Evolutionary conservation across 2,797 vertebrate genomes (phyloP).

Genomic region (Argya squamiceps): DNA sequence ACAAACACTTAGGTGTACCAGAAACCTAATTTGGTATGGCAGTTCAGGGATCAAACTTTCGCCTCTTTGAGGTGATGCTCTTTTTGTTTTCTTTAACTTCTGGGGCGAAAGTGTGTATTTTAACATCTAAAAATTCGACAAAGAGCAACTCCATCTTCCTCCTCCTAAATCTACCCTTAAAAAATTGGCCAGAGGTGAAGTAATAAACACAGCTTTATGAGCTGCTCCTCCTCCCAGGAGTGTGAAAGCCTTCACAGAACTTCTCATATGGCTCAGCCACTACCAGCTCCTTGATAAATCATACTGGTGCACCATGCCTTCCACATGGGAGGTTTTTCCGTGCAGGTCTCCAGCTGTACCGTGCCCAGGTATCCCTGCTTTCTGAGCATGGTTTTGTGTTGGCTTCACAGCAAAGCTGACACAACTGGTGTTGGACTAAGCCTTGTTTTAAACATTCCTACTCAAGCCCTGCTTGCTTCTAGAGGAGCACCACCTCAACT

Average conservation of each 20-base stretch:
- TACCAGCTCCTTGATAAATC: neutral
- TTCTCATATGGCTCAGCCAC: neutral
- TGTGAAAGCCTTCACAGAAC: neutral
- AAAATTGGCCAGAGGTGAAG: neutral
- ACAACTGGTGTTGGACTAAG: neutral
- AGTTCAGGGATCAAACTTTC: neutral
- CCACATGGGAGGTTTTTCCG: neutral
- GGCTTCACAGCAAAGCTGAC: neutral
- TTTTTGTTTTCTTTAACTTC: neutral
- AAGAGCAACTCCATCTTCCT: neutral
- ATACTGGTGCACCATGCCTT: fast-evolving
- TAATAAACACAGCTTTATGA: neutral
- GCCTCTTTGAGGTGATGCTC: neutral
- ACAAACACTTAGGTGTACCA: neutral
- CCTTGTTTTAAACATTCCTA: neutral
- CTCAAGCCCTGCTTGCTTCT: neutral
- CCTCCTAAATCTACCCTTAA: neutral
- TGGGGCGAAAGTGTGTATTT: neutral
- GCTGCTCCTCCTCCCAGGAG: neutral
- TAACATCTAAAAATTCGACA: neutral
- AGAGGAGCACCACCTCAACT: neutral
- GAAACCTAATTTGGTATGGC: neutral
- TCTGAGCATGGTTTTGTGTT: neutral
- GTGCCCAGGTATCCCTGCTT: neutral
- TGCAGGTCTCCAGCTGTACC: neutral